These are phyloP conservation scores for Chelonus formosanus DNA, from an alignment of 2,888 invertebrate genomes.

Conservation along the genomic window DNA sequence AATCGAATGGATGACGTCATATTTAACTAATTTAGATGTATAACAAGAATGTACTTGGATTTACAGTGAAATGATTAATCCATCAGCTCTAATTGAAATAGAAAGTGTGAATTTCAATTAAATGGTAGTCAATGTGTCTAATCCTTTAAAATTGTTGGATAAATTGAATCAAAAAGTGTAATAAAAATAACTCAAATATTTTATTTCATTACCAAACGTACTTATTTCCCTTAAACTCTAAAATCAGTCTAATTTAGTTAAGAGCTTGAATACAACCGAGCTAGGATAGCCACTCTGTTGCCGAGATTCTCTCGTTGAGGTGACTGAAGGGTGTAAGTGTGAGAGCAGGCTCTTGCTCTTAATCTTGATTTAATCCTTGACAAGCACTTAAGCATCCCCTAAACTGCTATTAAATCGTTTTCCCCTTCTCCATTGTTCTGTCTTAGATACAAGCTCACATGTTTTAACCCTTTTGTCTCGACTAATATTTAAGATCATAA, in stretches of 20 bases:
- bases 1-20: too few species aligned
- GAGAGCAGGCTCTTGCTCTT: constrained; percentile 59
- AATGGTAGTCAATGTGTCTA: too few species aligned
- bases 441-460: constrained; percentile 13
- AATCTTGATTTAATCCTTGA: constrained; percentile 65
- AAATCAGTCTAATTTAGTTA: constrained; percentile 54
- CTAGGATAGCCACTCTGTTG: constrained; percentile 38
- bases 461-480: constrained; percentile 22
- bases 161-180: too few species aligned
- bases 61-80: too few species aligned
- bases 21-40: too few species aligned
- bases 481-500: constrained; percentile 1
- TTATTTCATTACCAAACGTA: too few species aligned
- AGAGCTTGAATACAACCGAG: constrained; percentile 44
- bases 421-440: constrained; percentile 6
- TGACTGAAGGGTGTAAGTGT: constrained; percentile 42
- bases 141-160: too few species aligned
- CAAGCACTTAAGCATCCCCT: constrained; percentile 60
- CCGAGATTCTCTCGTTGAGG: constrained; percentile 28
- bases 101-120: too few species aligned
- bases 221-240: constrained; percentile 4
- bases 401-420: constrained; percentile 60
- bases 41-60: too few species aligned
- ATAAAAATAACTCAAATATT: too few species aligned
- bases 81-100: too few species aligned